Evolutionary conservation across 2,113 vertebrate species (phyloP).

Genomic region (Poeciliopsis prolifica): DNA sequence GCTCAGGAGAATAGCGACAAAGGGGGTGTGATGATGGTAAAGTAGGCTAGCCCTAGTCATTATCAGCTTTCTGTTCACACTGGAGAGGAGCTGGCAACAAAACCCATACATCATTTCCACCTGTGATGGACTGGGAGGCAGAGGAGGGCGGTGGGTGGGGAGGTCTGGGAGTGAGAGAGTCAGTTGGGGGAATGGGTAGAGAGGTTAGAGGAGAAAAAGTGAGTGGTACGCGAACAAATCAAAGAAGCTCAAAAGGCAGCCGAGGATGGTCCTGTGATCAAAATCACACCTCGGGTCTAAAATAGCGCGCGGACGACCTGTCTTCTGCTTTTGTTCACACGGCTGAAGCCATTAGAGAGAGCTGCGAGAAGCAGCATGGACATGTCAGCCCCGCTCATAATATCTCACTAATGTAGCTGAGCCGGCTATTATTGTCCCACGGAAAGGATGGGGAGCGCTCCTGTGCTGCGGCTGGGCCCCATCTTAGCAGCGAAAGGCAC

Average conservation of each 20-base stretch:
- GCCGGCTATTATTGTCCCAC: constrained; percentile 56
- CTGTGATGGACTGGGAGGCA: constrained; percentile 43
- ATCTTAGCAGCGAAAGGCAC: constrained; percentile 45
- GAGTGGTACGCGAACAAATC: constrained; percentile 39
- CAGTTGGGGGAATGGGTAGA: background rate
- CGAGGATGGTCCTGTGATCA: constrained; percentile 22
- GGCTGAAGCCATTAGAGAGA: constrained; percentile 52
- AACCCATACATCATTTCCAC: constrained; percentile 72
- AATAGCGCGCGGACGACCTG: constrained; percentile 32
- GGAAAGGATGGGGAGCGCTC: constrained; percentile 31
- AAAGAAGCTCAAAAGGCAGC: constrained; percentile 20
- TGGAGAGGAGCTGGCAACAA: constrained; percentile 53
- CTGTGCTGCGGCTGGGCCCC: constrained; percentile 26
- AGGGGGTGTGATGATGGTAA: constrained; percentile 46
- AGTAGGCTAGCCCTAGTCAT: constrained; percentile 59
- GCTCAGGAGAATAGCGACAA: constrained; percentile 42
- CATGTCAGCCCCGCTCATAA: constrained; percentile 36
- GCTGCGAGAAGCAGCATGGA: constrained; percentile 58
- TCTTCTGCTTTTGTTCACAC: constrained; percentile 54
- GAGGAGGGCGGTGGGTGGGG: background rate
- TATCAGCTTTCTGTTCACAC: constrained; percentile 67
- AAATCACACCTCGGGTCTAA: constrained; percentile 43
- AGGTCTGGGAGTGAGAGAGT: background rate
- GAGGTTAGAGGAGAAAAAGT: constrained; percentile 19
- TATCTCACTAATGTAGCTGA: constrained; percentile 52